A percentile compares a stretch with the other conserved stretches of the same genome.
Conservation (phyloP, 2,113 vertebrate species). For the Todiramphus saurophagus region DNA sequence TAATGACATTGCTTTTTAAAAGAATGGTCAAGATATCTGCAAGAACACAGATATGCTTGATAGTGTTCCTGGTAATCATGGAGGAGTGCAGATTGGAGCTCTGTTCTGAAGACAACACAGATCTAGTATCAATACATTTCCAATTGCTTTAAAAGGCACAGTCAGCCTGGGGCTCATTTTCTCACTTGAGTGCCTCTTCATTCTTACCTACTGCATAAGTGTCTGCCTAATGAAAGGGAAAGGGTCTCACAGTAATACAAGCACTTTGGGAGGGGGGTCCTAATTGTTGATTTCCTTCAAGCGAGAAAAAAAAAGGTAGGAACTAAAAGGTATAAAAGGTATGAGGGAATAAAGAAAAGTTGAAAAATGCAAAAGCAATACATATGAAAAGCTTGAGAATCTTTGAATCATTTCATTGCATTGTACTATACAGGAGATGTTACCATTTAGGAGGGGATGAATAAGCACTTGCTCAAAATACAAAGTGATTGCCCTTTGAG, state of each 20-base stretch:
- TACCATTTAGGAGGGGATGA: not conserved
- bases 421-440: not conserved
- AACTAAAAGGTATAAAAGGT: not conserved
- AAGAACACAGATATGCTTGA: not conserved
- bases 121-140: not conserved
- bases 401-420: not conserved
- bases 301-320: not conserved
- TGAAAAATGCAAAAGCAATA: not conserved
- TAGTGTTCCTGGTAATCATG: not conserved
- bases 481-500: not conserved
- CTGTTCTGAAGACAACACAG: not conserved
- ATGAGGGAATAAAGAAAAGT: not conserved
- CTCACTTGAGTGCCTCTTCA: rapidly evolving
- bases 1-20: not conserved
- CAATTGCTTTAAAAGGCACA: not conserved
- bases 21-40: not conserved
- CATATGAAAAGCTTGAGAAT: not conserved
- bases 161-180: not conserved
- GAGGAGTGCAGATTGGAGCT: not conserved
- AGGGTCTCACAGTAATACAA: rapidly evolving
- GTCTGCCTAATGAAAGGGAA: not conserved
- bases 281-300: not conserved
- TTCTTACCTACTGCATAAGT: not conserved
- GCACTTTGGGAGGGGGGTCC: not conserved
- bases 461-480: not conserved